phyloP scores from a whole-genome alignment of 2,113 vertebrate genomes.

The Tautogolabrus adspersus region DNA sequence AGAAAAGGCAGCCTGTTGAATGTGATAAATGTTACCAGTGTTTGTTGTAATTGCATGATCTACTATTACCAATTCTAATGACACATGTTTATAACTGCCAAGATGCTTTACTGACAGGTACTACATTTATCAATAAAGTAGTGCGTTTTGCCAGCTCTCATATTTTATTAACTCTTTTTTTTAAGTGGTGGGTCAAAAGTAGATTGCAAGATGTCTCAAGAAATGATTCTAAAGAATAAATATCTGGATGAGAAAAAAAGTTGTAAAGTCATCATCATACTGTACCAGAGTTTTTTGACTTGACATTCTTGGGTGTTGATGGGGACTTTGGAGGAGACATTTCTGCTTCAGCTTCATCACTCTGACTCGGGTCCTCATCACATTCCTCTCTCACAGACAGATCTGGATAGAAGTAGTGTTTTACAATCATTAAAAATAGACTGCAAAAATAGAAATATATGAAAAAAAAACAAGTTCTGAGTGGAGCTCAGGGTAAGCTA shows the following conservation, averaged over 20 bases:
- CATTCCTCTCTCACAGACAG: slow-evolving; percentile 88
- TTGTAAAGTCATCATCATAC: not conserved
- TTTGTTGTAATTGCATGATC: slow-evolving; percentile 15
- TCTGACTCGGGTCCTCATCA: slow-evolving; percentile 87
- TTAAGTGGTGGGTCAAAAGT: slow-evolving; percentile 43
- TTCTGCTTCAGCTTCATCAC: slow-evolving; percentile 90
- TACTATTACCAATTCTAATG: slow-evolving; percentile 46
- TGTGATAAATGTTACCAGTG: slow-evolving; percentile 2
- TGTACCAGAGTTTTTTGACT: slow-evolving; percentile 91
- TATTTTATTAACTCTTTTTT: slow-evolving; percentile 20
- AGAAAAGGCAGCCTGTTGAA: slow-evolving; percentile 13
- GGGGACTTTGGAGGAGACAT: slow-evolving; percentile 93
- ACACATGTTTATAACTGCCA: slow-evolving; percentile 18
- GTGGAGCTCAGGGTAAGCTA: too few relatives aligned
- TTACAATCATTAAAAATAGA: not conserved
- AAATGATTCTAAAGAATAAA: not conserved
- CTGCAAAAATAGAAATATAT: not conserved
- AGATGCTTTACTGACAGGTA: slow-evolving; percentile 18
- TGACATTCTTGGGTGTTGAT: slow-evolving; percentile 90
- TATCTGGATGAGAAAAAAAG: not conserved
- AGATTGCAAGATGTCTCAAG: slow-evolving; percentile 35
- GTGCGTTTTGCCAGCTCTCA: slow-evolving; percentile 33
- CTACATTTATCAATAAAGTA: slow-evolving; percentile 19
- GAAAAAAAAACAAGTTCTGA: not conserved
- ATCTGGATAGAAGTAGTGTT: slow-evolving; percentile 72